Conservation (phyloP, 1,140 invertebrate genomes). For the Camponotus pennsylvanicus region DNA sequence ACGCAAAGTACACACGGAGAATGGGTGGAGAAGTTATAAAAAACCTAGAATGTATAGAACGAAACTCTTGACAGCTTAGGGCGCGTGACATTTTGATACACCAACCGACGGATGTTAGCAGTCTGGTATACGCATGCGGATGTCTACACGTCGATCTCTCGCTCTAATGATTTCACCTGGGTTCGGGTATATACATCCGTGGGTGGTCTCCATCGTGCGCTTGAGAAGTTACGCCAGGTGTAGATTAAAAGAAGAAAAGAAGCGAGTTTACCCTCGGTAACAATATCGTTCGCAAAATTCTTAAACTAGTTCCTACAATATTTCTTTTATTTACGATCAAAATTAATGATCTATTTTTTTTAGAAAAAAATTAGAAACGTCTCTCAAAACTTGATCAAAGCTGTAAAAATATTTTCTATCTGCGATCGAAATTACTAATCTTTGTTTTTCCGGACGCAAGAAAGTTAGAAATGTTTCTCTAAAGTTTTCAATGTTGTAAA, state of each 20-base stretch:
- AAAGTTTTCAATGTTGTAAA: background rate
- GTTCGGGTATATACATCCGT: slow-evolving; percentile 38
- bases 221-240: slow-evolving; percentile 64
- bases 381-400: no score
- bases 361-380: background rate
- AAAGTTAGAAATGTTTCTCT: background rate
- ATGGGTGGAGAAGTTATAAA: background rate
- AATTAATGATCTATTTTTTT: background rate
- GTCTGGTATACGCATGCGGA: slow-evolving; percentile 26
- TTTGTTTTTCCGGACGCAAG: background rate
- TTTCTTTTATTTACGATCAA: background rate
- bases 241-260: slow-evolving; percentile 41
- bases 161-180: slow-evolving; percentile 63
- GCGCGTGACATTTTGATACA: slow-evolving; percentile 39
- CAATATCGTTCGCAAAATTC: background rate
- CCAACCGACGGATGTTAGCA: slow-evolving; percentile 41
- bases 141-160: slow-evolving; percentile 41
- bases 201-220: slow-evolving; percentile 67
- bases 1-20: slow-evolving; percentile 21
- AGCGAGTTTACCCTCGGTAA: slow-evolving; percentile 3
- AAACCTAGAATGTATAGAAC: background rate
- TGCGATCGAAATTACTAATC: background rate
- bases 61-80: slow-evolving; percentile 20
- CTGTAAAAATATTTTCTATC: background rate
- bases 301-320: background rate